Evolutionary conservation across 2,113 vertebrate genomes (phyloP).

Genomic region (Catharus fuscescens): DNA sequence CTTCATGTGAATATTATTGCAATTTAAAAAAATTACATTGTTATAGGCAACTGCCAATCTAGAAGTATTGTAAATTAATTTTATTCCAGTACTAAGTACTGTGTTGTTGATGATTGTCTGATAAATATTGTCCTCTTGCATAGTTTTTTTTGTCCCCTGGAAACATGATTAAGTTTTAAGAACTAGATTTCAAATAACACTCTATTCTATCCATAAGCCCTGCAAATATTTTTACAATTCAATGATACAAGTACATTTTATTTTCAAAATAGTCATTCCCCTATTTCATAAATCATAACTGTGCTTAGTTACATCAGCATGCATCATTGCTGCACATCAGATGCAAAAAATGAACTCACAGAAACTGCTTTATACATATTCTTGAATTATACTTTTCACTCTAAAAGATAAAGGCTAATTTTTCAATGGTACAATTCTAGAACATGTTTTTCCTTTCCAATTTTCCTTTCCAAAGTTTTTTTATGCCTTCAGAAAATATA

Average conservation of each 20-base stretch:
- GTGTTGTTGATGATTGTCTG: background rate
- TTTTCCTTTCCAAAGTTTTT: background rate
- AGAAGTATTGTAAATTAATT: background rate
- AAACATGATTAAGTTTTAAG: background rate
- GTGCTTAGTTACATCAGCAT: background rate
- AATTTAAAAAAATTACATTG: rapidly evolving
- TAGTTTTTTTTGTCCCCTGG: background rate
- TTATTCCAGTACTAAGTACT: background rate
- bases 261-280: background rate
- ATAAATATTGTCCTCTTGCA: background rate
- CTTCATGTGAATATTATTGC: background rate
- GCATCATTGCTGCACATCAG: background rate
- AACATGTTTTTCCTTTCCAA: background rate
- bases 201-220: background rate
- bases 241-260: background rate
- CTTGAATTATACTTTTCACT: background rate
- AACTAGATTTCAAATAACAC: background rate
- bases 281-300: background rate
- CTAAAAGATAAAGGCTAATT: background rate
- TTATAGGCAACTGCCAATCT: background rate
- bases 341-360: background rate
- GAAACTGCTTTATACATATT: background rate
- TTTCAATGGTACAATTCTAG: background rate
- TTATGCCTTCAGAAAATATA: background rate
- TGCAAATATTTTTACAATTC: background rate